Percentiles rank a stretch among this genome's conserved stretches.
phyloP scores from a whole-genome alignment of 1,140 invertebrate genomes.

The Drosophila lini region DNA sequence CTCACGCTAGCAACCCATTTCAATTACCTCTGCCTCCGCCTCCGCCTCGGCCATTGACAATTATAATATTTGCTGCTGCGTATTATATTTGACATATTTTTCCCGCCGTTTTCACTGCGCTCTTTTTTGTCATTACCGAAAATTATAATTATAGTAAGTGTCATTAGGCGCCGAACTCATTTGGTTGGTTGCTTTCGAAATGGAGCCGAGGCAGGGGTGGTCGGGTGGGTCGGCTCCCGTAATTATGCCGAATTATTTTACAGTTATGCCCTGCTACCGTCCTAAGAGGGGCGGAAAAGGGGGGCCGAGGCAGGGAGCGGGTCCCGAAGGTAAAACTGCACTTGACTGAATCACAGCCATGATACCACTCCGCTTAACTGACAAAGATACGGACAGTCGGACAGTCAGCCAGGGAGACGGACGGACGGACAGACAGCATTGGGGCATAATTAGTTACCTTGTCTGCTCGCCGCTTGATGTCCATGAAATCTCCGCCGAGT shows the following conservation, averaged over 20 bases:
- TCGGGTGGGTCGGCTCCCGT: constrained; percentile 17
- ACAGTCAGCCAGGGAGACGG: background rate
- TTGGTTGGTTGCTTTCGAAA: constrained; percentile 53
- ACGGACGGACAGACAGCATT: constrained; percentile 23
- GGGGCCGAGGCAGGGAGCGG: background rate
- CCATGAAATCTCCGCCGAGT: constrained; percentile 52
- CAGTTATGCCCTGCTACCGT: constrained; percentile 57
- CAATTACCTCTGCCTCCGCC: constrained; percentile 7
- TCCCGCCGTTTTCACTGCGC: constrained; percentile 41
- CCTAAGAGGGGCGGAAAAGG: background rate
- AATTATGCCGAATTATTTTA: constrained; percentile 79
- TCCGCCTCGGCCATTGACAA: constrained; percentile 60
- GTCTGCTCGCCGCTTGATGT: constrained; percentile 51
- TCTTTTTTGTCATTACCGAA: constrained; percentile 76
- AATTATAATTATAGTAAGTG: constrained; percentile 83
- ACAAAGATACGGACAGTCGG: constrained; percentile 12
- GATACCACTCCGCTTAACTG: constrained; percentile 31
- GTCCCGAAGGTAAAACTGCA: constrained; percentile 41
- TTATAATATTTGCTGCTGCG: constrained; percentile 71
- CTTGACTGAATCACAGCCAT: constrained; percentile 49
- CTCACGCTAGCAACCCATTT: constrained; percentile 70
- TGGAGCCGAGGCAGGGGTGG: constrained; percentile 5
- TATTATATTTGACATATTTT: constrained; percentile 82
- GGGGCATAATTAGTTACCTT: constrained; percentile 62
- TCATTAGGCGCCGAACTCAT: constrained; percentile 78